phyloP scores from a whole-genome alignment of 2,113 vertebrate species.

The Mohoua ochrocephala region DNA sequence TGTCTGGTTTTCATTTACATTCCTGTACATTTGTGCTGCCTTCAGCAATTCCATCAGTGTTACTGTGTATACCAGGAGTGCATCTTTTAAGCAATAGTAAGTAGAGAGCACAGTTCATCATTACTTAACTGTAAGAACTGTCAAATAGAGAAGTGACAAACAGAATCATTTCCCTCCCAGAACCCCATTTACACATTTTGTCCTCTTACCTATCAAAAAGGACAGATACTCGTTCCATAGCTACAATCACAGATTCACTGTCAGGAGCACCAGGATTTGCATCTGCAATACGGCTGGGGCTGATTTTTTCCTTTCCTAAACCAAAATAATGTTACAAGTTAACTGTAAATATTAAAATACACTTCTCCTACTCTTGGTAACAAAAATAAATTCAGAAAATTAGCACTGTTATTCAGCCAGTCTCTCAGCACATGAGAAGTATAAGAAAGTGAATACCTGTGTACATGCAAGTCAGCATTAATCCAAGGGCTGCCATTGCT shows the following conservation, averaged over 20 bases:
- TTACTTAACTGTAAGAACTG: not conserved
- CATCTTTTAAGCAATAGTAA: not conserved
- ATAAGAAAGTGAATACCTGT: constrained; percentile 78
- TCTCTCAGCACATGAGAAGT: not conserved
- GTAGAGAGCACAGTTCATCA: not conserved
- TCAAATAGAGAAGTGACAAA: not conserved
- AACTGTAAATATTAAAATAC: not conserved
- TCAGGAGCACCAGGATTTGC: constrained; percentile 83
- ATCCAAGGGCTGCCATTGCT: constrained; percentile 94
- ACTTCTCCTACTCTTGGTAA: not conserved
- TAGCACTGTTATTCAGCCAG: not conserved
- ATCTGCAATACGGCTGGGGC: constrained; percentile 80
- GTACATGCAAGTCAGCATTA: constrained; percentile 99
- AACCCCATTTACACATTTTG: not conserved
- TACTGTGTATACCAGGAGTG: not conserved
- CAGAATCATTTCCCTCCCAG: not conserved
- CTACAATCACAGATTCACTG: constrained; percentile 95
- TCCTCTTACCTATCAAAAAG: constrained; percentile 92
- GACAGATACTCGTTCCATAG: constrained; percentile 97
- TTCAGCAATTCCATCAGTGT: constrained; percentile 13
- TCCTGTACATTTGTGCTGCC: constrained; percentile 1
- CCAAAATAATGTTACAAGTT: not conserved
- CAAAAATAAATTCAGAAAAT: not conserved
- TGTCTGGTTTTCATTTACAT: constrained; percentile 54
- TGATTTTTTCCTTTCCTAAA: constrained; percentile 94